phyloP scores from a whole-genome alignment of 2,888 invertebrate species.

The Frankliniella intonsa region DNA sequence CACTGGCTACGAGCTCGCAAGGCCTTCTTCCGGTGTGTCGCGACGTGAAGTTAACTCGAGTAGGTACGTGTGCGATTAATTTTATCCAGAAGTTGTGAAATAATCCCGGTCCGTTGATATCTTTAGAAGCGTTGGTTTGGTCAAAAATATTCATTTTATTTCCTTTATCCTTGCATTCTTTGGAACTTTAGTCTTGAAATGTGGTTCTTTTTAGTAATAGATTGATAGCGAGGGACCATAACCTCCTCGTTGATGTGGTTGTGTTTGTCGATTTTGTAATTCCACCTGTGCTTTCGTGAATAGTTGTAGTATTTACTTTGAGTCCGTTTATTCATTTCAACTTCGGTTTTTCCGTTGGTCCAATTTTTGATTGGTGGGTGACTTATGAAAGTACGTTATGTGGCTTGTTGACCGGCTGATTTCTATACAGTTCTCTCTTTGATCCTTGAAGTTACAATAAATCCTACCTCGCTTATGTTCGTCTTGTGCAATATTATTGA shows the following conservation, averaged over 20 bases:
- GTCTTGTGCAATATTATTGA: background rate
- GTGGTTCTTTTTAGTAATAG: background rate
- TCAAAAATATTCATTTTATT: background rate
- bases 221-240: background rate
- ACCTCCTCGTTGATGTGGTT: background rate
- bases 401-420: background rate
- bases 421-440: background rate
- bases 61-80: background rate
- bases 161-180: background rate
- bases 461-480: background rate
- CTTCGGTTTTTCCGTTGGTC: background rate
- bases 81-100: background rate
- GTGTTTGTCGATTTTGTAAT: background rate
- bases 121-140: background rate
- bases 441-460: background rate
- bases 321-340: background rate
- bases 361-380: background rate
- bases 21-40: constrained; percentile 20
- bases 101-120: background rate
- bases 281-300: background rate
- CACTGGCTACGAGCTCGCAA: background rate
- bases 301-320: background rate
- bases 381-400: background rate
- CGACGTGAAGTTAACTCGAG: background rate
- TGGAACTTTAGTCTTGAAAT: background rate